Conservation (phyloP, 2,888 invertebrate genomes). For the Oligia strigilis region DNA sequence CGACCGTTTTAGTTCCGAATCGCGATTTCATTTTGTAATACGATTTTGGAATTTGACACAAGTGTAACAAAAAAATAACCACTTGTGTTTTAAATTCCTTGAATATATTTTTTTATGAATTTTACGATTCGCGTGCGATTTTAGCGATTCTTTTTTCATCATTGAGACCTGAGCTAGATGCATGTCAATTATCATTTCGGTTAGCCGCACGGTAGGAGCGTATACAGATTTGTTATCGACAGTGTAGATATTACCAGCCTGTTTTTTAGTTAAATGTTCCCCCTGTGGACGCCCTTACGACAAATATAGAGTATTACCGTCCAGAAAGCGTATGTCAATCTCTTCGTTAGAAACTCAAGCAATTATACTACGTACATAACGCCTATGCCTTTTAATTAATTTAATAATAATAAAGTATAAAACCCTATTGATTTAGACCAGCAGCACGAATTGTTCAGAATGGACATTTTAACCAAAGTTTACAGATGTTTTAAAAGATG, state of each 20-base stretch:
- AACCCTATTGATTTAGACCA: constrained; percentile 54
- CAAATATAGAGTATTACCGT: constrained; percentile 68
- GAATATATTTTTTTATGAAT: constrained; percentile 80
- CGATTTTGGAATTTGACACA: constrained; percentile 75
- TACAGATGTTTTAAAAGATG: constrained; percentile 53
- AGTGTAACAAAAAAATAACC: constrained; percentile 67
- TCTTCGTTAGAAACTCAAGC: constrained; percentile 70
- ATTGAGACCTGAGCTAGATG: constrained; percentile 71
- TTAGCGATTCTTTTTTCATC: constrained; percentile 67
- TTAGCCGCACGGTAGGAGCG: constrained; percentile 69
- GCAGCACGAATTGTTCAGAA: constrained; percentile 53
- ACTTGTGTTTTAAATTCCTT: constrained; percentile 77
- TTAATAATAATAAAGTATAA: constrained; percentile 40
- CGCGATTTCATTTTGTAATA: constrained; percentile 74
- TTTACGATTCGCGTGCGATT: constrained; percentile 74
- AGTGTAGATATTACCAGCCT: constrained; percentile 23
- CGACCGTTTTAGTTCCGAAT: constrained; percentile 74
- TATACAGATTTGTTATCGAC: constrained; percentile 60
- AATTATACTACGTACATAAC: constrained; percentile 65
- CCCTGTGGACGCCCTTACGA: constrained; percentile 56
- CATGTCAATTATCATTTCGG: constrained; percentile 73
- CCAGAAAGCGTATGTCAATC: constrained; percentile 68
- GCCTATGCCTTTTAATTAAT: constrained; percentile 62
- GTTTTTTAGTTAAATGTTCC: constrained; percentile 38
- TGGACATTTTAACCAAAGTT: constrained; percentile 51